Conservation (phyloP, 2,797 vertebrate genomes). For the Darevskia mixta region DNA sequence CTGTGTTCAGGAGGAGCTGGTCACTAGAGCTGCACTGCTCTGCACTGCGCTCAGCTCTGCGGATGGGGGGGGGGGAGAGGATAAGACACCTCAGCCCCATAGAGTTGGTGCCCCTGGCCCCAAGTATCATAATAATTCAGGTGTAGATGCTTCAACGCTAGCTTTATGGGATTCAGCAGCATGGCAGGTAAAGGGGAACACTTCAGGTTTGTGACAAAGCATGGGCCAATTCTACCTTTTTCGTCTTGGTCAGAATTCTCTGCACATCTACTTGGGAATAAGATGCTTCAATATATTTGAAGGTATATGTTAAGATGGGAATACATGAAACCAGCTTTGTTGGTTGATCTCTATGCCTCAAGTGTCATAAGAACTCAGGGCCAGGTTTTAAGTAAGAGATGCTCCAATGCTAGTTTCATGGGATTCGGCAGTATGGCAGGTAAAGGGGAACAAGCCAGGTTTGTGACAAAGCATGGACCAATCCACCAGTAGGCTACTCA, state of each 20-base stretch:
- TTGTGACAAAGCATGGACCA: background rate
- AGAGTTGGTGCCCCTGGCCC: background rate
- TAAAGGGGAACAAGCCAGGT: background rate
- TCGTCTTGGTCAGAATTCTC: too few species aligned
- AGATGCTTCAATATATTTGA: too few species aligned
- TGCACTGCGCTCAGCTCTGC: too few species aligned
- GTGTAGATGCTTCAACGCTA: background rate
- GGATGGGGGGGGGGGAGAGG: too few species aligned
- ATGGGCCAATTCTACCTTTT: background rate
- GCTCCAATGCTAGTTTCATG: background rate
- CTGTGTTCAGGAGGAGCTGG: too few species aligned
- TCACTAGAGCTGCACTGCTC: too few species aligned
- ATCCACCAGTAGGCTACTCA: background rate
- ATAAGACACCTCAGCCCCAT: too few species aligned
- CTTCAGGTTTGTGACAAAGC: background rate
- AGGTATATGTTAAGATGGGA: too few species aligned
- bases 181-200: background rate
- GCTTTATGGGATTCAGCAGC: background rate
- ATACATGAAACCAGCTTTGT: background rate
- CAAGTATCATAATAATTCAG: background rate
- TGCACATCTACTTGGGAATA: too few species aligned
- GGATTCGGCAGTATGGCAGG: background rate
- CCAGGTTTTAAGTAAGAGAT: background rate
- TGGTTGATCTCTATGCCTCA: background rate
- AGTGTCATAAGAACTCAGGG: background rate